Conservation (phyloP, 2,888 invertebrate genomes). For the Leucophenga maculata region DNA sequence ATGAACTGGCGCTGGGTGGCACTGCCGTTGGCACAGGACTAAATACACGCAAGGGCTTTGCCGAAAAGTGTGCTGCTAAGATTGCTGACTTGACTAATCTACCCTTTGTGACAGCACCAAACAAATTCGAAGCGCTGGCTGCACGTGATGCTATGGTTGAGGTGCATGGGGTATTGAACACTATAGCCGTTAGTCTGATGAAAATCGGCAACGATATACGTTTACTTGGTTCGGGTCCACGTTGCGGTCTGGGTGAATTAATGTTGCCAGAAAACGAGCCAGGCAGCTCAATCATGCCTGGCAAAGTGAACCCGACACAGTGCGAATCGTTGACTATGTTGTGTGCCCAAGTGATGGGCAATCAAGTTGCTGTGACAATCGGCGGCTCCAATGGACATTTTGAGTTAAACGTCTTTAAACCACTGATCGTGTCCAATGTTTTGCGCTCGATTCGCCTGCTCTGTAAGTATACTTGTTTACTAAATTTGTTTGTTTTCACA, state of each 20-base stretch:
- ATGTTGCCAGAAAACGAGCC: slow-evolving; percentile 98
- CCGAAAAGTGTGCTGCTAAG: slow-evolving; percentile 90
- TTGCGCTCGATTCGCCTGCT: slow-evolving; percentile 90
- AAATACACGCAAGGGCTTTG: slow-evolving; percentile 95
- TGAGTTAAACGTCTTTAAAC: slow-evolving; percentile 98
- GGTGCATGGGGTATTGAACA: slow-evolving; percentile 95
- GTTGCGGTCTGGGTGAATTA: slow-evolving; percentile 96
- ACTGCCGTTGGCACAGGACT: slow-evolving; percentile 99
- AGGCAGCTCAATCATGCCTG: slow-evolving; percentile 99
- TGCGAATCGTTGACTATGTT: slow-evolving; percentile 99
- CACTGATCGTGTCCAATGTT: slow-evolving; percentile 95
- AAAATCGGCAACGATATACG: slow-evolving; percentile 96
- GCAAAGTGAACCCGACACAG: slow-evolving; percentile 99
- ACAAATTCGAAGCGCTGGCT: slow-evolving; percentile 98
- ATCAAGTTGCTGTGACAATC: slow-evolving; percentile 93
- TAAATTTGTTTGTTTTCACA: not conserved
- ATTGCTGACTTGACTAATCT: slow-evolving; percentile 87
- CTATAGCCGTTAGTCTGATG: slow-evolving; percentile 92
- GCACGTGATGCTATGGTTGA: slow-evolving; percentile 96
- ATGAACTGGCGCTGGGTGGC: slow-evolving; percentile 94
- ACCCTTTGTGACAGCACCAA: slow-evolving; percentile 95
- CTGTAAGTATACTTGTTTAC: slow-evolving; percentile 58
- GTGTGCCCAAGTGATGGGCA: slow-evolving; percentile 96
- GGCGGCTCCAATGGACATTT: slow-evolving; percentile 98
- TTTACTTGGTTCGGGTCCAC: slow-evolving; percentile 95